Conservation (phyloP, 2,888 invertebrate species). For the Aporophyla lueneburgensis region DNA sequence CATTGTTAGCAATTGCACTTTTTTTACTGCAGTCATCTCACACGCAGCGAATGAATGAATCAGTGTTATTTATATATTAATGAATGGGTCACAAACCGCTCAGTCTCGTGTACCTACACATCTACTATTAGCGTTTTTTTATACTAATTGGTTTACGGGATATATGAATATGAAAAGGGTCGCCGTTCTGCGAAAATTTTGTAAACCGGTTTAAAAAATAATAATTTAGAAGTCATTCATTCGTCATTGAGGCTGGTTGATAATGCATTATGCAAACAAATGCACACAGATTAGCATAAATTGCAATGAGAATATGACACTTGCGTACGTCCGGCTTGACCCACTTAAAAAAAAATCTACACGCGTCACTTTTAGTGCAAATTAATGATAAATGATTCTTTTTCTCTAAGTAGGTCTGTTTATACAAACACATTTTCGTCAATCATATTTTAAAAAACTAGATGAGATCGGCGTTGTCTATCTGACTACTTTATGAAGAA, state of each 20-base stretch:
- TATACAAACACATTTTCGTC: no score
- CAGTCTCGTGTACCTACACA: constrained; percentile 19
- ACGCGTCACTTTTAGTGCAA: background rate
- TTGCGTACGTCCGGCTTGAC: background rate
- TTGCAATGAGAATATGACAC: background rate
- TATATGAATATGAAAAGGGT: background rate
- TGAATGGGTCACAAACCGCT: constrained; percentile 48
- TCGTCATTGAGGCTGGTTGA: background rate
- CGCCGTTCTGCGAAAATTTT: background rate
- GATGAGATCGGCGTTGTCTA: no score
- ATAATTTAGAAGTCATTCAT: background rate
- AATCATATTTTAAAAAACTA: no score
- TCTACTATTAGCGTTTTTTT: constrained; percentile 19
- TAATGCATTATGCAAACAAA: background rate
- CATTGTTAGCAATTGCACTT: constrained; percentile 73
- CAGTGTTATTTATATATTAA: constrained; percentile 56
- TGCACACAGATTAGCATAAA: no score
- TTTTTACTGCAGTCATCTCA: constrained; percentile 68
- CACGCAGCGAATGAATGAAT: constrained; percentile 59
- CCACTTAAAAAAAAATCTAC: no score
- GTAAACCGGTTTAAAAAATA: background rate
- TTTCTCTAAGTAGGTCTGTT: no score
- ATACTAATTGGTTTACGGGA: background rate
- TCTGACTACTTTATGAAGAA: no score
- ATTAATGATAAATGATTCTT: no score